Percentiles rank a stretch among this genome's conserved stretches.
phyloP scores from a whole-genome alignment of 2,888 invertebrate species.

The Aphidius colemani region DNA sequence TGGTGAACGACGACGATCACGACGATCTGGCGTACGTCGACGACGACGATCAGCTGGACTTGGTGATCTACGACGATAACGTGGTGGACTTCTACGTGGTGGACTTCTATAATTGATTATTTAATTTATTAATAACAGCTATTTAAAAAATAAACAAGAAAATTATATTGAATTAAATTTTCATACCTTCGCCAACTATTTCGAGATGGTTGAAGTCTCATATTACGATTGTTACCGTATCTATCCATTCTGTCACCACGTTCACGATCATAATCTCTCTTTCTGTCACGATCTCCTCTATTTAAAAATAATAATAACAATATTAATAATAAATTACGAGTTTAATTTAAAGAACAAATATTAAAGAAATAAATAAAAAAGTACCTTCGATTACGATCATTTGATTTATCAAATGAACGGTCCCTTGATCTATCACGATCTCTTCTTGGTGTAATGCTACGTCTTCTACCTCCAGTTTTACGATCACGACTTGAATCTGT shows the following conservation, averaged over 20 bases:
- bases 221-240: conserved; percentile 51
- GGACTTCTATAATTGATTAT: conserved; percentile 42
- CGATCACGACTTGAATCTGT: conserved; percentile 65
- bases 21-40: conserved; percentile 52
- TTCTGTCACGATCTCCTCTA: conserved; percentile 52
- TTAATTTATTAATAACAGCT: conserved; percentile 3
- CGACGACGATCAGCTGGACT: conserved; percentile 53
- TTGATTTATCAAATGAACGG: conserved; percentile 60
- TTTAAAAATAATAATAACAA: no score
- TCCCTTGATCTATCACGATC: conserved; percentile 57
- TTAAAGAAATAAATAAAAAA: conserved; percentile 14
- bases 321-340: no score
- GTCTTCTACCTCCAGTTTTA: conserved; percentile 56
- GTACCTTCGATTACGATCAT: conserved; percentile 56
- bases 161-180: neutral
- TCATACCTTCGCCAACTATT: conserved; percentile 55
- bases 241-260: conserved; percentile 49
- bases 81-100: conserved; percentile 52
- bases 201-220: conserved; percentile 58
- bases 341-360: no score
- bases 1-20: conserved; percentile 51
- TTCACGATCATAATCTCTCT: conserved; percentile 48
- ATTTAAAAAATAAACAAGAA: neutral
- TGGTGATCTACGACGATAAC: conserved; percentile 56
- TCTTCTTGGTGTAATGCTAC: conserved; percentile 54